Base-by-base conservation (phyloP, 2,113 vertebrate genomes). In the Coreoperca whiteheadi region DNA sequence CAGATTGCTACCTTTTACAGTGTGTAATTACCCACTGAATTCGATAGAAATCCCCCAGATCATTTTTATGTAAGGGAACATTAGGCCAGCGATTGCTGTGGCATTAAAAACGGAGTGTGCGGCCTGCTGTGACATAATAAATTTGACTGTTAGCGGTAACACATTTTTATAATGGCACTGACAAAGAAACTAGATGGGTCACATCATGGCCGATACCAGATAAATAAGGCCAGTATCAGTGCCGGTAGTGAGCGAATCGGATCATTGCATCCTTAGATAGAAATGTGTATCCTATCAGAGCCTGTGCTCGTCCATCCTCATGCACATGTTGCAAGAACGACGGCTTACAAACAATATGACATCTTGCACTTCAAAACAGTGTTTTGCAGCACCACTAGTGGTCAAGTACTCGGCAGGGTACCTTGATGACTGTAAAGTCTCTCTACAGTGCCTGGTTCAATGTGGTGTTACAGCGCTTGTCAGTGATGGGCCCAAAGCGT, bases 391-490 rank as follows among this genome's bases (percentile, higher is more conserved):
- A 15, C 21, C 0, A 20, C 21, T 7, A 60, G 23, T 54, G 53
- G 20, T 64, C 50, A 32, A 48, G 73, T 8, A 7, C 41, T 41
- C 34, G 15, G n/a, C 59, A 74, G 18, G 51, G 14, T 51, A 34
- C 39, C 4, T 20, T n/a, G 8, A 37, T 84, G 39, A 78, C 69
- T 53, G 70, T 10, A 30, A 74, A 74, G 48, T 30, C 14, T 65
- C 1, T 41, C 18, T 16, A 10, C 53, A 73, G 57, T 65, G 53
- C 74, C 51, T 59, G 56, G 32, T 28, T 77, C 28, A 63, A 48
- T 59, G 18, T 37, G 64, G 20, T 60, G 41, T 70, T 43, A 10
- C 37, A 41, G n/a, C 83, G 39, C 76, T 87, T 79, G 53, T 70
- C 32, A 34, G 28, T 50, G 25, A 66, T 46, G 8, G 54, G 53